phyloP scores from a whole-genome alignment of 2,888 invertebrate species.

The Limnephilus marmoratus region DNA sequence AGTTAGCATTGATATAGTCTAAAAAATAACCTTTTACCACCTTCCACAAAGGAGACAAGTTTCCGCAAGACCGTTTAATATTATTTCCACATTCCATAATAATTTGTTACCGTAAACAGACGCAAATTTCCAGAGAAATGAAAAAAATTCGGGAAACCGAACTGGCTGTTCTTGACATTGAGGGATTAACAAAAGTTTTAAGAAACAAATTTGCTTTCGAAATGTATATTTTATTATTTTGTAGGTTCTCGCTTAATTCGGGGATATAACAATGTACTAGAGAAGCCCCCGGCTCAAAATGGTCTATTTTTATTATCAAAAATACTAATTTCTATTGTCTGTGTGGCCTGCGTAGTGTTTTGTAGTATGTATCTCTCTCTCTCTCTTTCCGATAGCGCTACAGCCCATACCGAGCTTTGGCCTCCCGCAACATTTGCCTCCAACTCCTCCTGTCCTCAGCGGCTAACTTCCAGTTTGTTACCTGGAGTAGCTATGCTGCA shows the following conservation, averaged over 20 bases:
- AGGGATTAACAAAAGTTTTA: constrained; percentile 24
- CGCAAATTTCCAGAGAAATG: neutral
- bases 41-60: neutral
- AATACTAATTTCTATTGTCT: too few species aligned
- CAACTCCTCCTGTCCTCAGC: too few species aligned
- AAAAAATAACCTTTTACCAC: neutral
- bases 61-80: neutral
- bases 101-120: constrained; percentile 19
- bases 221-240: neutral
- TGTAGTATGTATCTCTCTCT: too few species aligned
- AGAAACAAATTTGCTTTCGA: neutral
- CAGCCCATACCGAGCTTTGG: too few species aligned
- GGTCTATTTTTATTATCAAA: too few species aligned
- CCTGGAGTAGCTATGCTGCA: too few species aligned
- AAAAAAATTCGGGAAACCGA: neutral
- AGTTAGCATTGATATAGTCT: neutral
- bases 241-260: neutral
- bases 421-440: too few species aligned
- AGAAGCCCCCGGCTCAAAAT: neutral
- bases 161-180: constrained; percentile 16
- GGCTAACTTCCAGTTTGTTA: too few species aligned
- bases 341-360: too few species aligned
- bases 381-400: too few species aligned
- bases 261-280: neutral
- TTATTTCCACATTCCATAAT: constrained; percentile 4